A percentile compares a stretch with the other conserved stretches of the same genome.
Evolutionary conservation across 1,140 invertebrate species (phyloP).

Genomic region (Drosophila lini): DNA sequence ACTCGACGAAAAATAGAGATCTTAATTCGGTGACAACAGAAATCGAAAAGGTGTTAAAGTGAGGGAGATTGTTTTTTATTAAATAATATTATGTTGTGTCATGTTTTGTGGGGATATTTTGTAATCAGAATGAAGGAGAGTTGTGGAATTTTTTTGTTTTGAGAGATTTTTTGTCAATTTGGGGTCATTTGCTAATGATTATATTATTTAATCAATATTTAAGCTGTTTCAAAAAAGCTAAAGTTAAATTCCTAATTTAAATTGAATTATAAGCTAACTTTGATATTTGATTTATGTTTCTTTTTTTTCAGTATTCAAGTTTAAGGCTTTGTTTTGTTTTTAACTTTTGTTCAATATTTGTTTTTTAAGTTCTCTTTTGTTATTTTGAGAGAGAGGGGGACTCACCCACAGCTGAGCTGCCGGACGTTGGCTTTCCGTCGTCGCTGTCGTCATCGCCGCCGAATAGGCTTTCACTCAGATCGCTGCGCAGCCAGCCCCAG

Average conservation of each 20-base stretch:
- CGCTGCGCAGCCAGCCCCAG: conserved; percentile 75
- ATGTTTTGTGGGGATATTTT: background rate
- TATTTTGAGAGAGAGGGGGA: conserved; percentile 21
- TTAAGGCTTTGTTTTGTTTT: background rate
- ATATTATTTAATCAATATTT: background rate
- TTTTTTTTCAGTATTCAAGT: background rate
- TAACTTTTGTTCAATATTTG: conserved; percentile 19
- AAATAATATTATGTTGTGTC: conserved; percentile 16
- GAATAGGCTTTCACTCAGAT: conserved; percentile 80
- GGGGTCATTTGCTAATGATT: background rate
- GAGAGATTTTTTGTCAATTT: background rate
- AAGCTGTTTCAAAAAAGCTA: background rate
- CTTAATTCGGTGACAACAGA: background rate
- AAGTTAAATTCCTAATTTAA: background rate
- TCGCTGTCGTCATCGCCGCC: conserved; percentile 61
- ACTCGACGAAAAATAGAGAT: background rate
- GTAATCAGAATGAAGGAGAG: background rate
- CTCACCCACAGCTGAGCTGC: conserved; percentile 65
- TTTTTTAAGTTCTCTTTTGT: conserved; percentile 14
- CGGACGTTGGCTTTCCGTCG: conserved; percentile 54
- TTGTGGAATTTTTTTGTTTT: background rate
- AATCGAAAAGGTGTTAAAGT: background rate
- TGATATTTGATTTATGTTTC: background rate
- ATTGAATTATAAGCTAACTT: background rate
- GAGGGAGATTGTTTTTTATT: conserved; percentile 1